Percentiles rank a stretch among this genome's conserved stretches.
Conservation (phyloP, 2,113 vertebrate species). For the Stomatorhinus ivindoensis region DNA sequence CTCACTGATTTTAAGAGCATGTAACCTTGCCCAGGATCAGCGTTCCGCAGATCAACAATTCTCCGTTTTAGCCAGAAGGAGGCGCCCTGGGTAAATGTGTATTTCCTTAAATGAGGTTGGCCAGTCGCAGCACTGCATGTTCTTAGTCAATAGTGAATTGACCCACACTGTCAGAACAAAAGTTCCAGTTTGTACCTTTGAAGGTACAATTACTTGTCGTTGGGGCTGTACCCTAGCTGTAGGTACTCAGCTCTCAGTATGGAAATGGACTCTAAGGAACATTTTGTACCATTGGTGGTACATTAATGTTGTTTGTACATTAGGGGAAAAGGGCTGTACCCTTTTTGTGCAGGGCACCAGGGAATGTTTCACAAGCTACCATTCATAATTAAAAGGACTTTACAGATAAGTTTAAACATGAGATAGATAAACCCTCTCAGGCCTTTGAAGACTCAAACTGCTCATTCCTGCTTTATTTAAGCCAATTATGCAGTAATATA, state of each 20-base stretch:
- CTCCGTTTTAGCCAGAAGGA: neutral
- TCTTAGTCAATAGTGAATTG: neutral
- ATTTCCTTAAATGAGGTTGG: neutral
- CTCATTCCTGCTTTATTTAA: neutral
- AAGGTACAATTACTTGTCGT: too few relatives aligned
- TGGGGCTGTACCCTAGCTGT: neutral
- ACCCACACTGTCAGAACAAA: neutral
- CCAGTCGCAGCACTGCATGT: neutral
- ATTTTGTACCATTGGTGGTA: neutral
- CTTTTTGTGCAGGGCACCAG: neutral
- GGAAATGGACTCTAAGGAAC: neutral
- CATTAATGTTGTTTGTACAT: neutral
- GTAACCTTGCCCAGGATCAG: neutral
- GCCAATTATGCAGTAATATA: neutral
- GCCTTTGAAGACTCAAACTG: neutral
- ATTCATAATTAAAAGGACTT: neutral
- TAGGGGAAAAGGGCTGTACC: neutral
- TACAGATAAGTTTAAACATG: neutral
- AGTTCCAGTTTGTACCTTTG: neutral
- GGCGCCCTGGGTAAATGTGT: neutral
- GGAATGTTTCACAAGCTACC: neutral
- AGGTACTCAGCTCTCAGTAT: neutral
- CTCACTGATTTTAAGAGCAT: neutral
- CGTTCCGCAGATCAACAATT: neutral
- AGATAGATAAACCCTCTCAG: neutral